Percentiles rank a stretch among this genome's conserved stretches.
Evolutionary conservation across 2,113 vertebrate species (phyloP).

Genomic region (Platycercus adscitus): DNA sequence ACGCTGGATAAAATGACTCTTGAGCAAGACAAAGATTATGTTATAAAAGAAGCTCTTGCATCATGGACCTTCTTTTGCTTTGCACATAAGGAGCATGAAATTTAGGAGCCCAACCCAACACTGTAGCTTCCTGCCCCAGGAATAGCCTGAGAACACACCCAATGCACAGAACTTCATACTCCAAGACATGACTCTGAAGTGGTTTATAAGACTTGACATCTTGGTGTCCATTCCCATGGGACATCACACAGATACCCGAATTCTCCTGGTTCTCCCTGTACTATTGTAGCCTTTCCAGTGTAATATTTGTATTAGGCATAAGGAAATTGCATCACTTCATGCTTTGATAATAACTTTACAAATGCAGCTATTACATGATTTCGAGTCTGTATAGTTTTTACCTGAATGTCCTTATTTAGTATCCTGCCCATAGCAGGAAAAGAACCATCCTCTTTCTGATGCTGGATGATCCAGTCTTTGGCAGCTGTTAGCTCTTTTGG

Average conservation of each 20-base stretch:
- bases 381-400: conserved; percentile 17
- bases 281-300: background rate
- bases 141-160: background rate
- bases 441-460: conserved; percentile 88
- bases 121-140: background rate
- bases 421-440: conserved; percentile 92
- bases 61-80: background rate
- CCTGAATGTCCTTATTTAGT: conserved; percentile 95
- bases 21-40: background rate
- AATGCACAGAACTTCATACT: background rate
- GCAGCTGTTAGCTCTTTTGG: conserved; percentile 85
- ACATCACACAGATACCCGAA: background rate
- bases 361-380: background rate
- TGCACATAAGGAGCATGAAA: background rate
- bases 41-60: background rate
- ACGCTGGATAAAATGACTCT: background rate
- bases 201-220: background rate
- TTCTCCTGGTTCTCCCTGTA: background rate
- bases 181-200: background rate
- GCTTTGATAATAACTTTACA: background rate
- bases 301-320: background rate
- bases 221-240: background rate
- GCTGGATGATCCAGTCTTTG: conserved; percentile 90
- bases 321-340: background rate
- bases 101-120: background rate